These are phyloP conservation scores for Hestina assimilis DNA, from an alignment of 1,140 invertebrate species.

Conservation along the genomic window DNA sequence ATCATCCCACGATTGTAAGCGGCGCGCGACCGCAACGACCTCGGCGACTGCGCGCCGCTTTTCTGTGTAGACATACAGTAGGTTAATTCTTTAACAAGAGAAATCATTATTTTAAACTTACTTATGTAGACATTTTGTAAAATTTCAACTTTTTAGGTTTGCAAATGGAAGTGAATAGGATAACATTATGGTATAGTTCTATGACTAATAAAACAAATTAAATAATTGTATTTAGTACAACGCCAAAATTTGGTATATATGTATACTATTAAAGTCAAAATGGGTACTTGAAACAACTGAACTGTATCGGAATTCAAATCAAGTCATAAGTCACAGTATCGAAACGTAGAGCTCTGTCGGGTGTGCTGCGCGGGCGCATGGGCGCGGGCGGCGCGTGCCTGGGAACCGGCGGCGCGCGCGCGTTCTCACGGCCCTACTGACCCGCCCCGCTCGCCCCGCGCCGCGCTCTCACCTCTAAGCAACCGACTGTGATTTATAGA, in stretches of 20 bases:
- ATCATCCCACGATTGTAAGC: slow-evolving; percentile 38
- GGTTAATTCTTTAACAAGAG: not conserved
- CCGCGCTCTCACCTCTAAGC: slow-evolving; percentile 19
- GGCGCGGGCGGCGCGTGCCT: slow-evolving; percentile 66
- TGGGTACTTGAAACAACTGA: not conserved
- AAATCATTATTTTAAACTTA: no score
- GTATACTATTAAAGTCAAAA: no score
- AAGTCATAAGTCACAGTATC: slow-evolving; percentile 13
- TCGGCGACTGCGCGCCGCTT: slow-evolving; percentile 34
- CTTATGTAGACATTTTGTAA: no score
- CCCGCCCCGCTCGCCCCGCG: slow-evolving; percentile 36
- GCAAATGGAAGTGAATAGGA: no score
- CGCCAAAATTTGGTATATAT: no score
- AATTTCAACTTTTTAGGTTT: no score
- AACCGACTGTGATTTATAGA: slow-evolving; percentile 29
- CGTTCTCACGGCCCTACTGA: slow-evolving; percentile 70
- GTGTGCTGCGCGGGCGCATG: slow-evolving; percentile 30
- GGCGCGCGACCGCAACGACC: slow-evolving; percentile 49
- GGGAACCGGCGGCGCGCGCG: slow-evolving; percentile 70
- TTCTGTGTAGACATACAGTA: slow-evolving; percentile 23
- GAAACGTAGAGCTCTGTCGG: not conserved
- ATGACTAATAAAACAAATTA: no score
- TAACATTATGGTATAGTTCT: no score
- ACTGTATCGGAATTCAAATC: slow-evolving; percentile 4
- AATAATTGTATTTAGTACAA: no score